Evolutionary conservation across 2,888 invertebrate species (phyloP), one percentile per base, ranked within the genome.

Genomic region (Cacoxenus indagator): DNA sequence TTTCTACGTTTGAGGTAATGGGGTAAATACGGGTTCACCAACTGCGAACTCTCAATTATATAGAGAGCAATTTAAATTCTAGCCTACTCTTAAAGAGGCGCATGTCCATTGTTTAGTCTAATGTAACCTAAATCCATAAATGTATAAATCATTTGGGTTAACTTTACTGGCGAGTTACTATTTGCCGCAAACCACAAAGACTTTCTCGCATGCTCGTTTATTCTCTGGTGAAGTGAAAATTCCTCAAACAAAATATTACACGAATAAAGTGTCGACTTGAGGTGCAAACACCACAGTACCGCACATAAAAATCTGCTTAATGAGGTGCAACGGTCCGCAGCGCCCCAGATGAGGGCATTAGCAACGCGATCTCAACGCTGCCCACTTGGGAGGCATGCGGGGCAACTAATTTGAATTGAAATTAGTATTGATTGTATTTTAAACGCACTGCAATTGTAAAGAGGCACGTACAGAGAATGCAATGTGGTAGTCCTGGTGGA

Each of bases 241-340:
- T 37, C 37, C 37, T 14, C 2, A 37, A 37, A 37, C 37, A 37
- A 37, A 51, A 51, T 51, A 11, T 51, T 51, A 6, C 24, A 9
- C 51, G 22, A 51, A 6, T 9, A 51, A 51, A 51, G 17, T 51
- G 51, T 51, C 22, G 22, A 51, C 37, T 37, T 14, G 37, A 14
- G 8, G 9, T 2, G 5, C 19, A 51, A 51, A n/a, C 17, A 51
- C 22, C 19, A 19, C 51, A 9, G n/a, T 43, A 22, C 31, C 19
- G 59, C 59, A 61, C 59, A 61, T 61, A 61, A 61, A 61, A 61
- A 61, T 61, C 59, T 61, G 37, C 37, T 37, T 57, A 61, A 61
- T 61, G 59, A 61, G 59, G 26, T 27, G 55, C 55, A 26, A 22
- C 55, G 55, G 9, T 11, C 11, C 26, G 14, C 48, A 48, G 48